A percentile compares a stretch with the other conserved stretches of the same genome.
Conservation (phyloP, 1,140 invertebrate genomes). For the Drosophila funebris region DNA sequence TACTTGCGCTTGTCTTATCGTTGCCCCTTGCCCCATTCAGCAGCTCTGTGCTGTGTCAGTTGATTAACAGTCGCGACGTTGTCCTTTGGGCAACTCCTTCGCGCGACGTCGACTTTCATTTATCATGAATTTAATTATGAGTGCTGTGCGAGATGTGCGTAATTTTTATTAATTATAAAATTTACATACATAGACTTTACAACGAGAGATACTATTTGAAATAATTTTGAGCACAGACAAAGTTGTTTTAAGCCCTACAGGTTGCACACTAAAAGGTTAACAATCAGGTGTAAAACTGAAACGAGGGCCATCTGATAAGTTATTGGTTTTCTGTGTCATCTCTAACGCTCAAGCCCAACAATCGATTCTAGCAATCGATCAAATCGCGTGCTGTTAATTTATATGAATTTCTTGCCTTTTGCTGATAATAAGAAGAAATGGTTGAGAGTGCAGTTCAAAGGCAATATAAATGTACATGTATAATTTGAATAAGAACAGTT, state of each 20-base stretch:
- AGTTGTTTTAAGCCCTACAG: background rate
- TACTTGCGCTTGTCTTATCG: constrained; percentile 50
- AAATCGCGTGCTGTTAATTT: background rate
- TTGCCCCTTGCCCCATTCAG: background rate
- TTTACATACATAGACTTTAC: background rate
- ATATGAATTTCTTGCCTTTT: background rate
- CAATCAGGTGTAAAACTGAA: background rate
- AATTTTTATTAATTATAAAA: constrained; percentile 58
- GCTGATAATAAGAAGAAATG: background rate
- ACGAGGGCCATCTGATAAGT: background rate
- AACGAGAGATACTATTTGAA: background rate
- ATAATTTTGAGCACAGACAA: background rate
- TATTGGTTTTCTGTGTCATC: background rate
- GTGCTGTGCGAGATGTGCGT: constrained; percentile 28
- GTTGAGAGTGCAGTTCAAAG: background rate
- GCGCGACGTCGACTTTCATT: constrained; percentile 45
- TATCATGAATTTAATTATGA: constrained; percentile 69
- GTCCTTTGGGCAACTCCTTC: constrained; percentile 33
- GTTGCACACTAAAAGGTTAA: background rate
- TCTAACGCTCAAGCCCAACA: background rate
- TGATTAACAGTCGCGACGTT: constrained; percentile 65
- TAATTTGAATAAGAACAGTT: background rate
- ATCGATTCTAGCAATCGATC: constrained; percentile 3
- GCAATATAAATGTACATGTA: no score
- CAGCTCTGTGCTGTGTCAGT: constrained; percentile 51